phyloP scores from a whole-genome alignment of 2,888 invertebrate species.

The Liodrosophila aerea region DNA sequence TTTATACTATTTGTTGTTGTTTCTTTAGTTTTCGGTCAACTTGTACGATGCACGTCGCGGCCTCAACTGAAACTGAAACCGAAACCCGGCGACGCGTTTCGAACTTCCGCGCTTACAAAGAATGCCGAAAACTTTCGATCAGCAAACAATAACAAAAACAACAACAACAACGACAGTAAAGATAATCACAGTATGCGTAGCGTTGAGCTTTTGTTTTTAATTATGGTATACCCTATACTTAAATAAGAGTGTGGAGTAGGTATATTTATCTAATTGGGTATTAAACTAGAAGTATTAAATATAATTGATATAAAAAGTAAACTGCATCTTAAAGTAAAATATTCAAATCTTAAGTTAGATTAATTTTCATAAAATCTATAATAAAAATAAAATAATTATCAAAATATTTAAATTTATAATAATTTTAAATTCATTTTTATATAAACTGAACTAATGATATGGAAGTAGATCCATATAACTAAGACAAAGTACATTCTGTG shows the following conservation, averaged over 20 bases:
- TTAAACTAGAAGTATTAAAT: background rate
- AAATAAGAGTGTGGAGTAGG: too few species aligned
- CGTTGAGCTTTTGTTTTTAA: conserved; percentile 28
- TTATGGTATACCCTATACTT: conserved; percentile 24
- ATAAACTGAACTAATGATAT: too few species aligned
- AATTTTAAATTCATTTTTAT: background rate
- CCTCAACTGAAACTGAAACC: conserved; percentile 59
- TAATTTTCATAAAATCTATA: background rate
- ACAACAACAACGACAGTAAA: conserved; percentile 39
- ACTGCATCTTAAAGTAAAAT: too few species aligned
- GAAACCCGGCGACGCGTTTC: conserved; percentile 38
- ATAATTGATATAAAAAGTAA: background rate
- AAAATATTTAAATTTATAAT: background rate
- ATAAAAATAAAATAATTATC: background rate
- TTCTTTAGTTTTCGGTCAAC: conserved; percentile 41
- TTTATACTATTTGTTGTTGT: conserved; percentile 10
- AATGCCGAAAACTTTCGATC: conserved; percentile 75
- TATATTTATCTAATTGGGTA: too few species aligned
- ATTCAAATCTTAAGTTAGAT: too few species aligned
- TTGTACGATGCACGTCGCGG: conserved; percentile 50
- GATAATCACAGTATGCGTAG: conserved; percentile 48
- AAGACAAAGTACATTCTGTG: too few species aligned
- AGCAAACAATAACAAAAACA: conserved; percentile 27
- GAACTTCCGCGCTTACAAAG: conserved; percentile 60
- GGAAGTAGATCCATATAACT: too few species aligned